Evolutionary conservation across 2,113 vertebrate species (phyloP), one percentile per base, ranked within the genome.

Genomic region (Oophaga pumilio): DNA sequence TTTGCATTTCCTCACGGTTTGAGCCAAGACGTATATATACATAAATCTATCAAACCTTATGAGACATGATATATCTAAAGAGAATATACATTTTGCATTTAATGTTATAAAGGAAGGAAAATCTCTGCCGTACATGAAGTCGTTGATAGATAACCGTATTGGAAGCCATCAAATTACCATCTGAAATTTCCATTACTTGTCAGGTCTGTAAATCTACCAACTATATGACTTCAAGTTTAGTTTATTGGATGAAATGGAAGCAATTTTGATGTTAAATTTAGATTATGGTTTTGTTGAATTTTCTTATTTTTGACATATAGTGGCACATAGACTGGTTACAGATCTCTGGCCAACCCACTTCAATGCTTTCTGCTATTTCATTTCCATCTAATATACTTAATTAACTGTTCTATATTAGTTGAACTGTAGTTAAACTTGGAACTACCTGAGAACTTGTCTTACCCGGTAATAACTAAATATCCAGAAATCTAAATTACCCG

Each of bases 301-400:
- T n/a, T 59, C 49, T 57, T 49, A 64, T 64, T 82, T 82, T 82
- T 59, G 17, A 49, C 59, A 20, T 8, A 50, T 60, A 66, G 66
- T 49, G 79, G 28, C 56, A 49, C 33, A 59, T 62, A 60, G 78
- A 43, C 77, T 49, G 13, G 5, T 64, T n/a, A 28, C 18, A 64
- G 79, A 82, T 59, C 79, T 64, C 79, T 2, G 59, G 79, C 79
- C 79, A 82, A 82, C 59, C 79, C 79, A 82, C 79, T 82, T 66
- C 77, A 77, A 77, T 90, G 91, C 87, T 86, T 89, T 89, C 90
- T 0, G 74, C 90, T 89, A 90, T 91, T 92, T 90, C 88, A 84
- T 90, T 91, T 43, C 90, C 10, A 60, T 89, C 90, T 91, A 91
- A 71, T 89, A 28, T 59, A 84, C 83, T 86, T 85, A 64, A 15